Percentiles rank a stretch among this genome's conserved stretches.
Conservation (phyloP, 2,888 invertebrate species). For the Nymphalis polychloros region DNA sequence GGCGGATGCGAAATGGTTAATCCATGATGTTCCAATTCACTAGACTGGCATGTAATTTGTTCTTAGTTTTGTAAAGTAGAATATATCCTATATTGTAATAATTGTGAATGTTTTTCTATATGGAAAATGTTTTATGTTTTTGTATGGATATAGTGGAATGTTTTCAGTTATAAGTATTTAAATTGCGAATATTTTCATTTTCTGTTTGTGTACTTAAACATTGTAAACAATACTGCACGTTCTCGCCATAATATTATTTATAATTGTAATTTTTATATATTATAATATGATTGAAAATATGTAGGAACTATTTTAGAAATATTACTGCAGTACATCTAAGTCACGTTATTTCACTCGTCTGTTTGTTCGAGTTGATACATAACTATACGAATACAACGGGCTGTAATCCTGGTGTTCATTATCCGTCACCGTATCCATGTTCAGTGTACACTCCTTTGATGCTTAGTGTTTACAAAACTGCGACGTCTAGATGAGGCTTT, state of each 20-base stretch:
- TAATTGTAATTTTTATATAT: too few relatives aligned
- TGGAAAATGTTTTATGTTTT: not conserved
- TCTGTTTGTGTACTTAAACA: too few relatives aligned
- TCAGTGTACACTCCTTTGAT: too few relatives aligned
- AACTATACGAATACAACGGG: too few relatives aligned
- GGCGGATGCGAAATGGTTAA: slow-evolving; percentile 24
- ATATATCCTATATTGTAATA: not conserved
- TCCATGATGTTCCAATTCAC: slow-evolving; percentile 14
- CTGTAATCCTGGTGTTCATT: too few relatives aligned
- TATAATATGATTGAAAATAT: not conserved
- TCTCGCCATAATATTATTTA: too few relatives aligned
- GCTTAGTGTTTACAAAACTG: too few relatives aligned
- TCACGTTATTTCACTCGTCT: not conserved
- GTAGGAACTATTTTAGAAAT: not conserved
- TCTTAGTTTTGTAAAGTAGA: slow-evolving; percentile 24
- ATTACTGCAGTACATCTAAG: not conserved
- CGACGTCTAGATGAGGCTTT: too few relatives aligned
- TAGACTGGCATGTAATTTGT: slow-evolving; percentile 28
- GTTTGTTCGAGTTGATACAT: not conserved
- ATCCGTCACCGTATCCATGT: too few relatives aligned
- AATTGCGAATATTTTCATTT: too few relatives aligned
- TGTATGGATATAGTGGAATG: slow-evolving; percentile 2
- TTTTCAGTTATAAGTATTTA: not conserved
- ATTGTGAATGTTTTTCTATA: not conserved
- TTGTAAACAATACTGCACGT: too few relatives aligned